phyloP scores from a whole-genome alignment of 2,888 invertebrate species.

The Lordiphosa andalusiaca region DNA sequence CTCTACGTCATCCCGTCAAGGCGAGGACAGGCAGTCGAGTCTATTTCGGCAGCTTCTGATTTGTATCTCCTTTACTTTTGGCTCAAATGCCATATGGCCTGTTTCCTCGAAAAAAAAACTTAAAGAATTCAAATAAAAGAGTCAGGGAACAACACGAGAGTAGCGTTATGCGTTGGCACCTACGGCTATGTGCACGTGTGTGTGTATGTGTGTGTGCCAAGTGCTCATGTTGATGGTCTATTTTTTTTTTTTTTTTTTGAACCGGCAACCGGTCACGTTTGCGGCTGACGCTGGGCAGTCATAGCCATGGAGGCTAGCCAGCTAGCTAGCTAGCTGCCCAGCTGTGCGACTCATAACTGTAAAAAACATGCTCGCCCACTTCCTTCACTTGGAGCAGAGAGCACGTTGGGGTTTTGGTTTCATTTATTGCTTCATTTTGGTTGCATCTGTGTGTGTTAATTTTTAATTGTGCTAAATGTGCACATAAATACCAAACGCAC shows the following conservation, averaged over 20 bases:
- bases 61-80: constrained; percentile 1
- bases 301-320: constrained; percentile 21
- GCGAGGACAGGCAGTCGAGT: constrained; percentile 14
- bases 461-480: constrained; percentile 75
- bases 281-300: constrained; percentile 20
- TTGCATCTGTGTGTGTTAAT: constrained; percentile 48
- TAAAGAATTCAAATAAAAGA: constrained; percentile 62
- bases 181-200: constrained; percentile 34
- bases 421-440: constrained; percentile 48
- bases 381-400: constrained; percentile 42
- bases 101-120: constrained; percentile 56
- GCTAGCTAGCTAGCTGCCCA: constrained; percentile 42
- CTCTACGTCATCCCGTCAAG: constrained; percentile 50
- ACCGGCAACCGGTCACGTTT: constrained; percentile 73
- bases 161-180: constrained; percentile 74
- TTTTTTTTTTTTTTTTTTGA: constrained; percentile 16
- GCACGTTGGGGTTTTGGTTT: constrained; percentile 49
- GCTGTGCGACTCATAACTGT: constrained; percentile 70
- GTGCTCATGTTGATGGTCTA: constrained; percentile 31
- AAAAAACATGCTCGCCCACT: constrained; percentile 77
- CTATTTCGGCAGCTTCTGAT: constrained; percentile 3
- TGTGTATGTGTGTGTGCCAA: constrained; percentile 17
- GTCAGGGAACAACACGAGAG: constrained; percentile 54
- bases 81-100: constrained; percentile 59
- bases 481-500: constrained; percentile 56